Base-by-base conservation (phyloP, 2,888 invertebrate genomes). In the Parthenolecanium corni region DNA sequence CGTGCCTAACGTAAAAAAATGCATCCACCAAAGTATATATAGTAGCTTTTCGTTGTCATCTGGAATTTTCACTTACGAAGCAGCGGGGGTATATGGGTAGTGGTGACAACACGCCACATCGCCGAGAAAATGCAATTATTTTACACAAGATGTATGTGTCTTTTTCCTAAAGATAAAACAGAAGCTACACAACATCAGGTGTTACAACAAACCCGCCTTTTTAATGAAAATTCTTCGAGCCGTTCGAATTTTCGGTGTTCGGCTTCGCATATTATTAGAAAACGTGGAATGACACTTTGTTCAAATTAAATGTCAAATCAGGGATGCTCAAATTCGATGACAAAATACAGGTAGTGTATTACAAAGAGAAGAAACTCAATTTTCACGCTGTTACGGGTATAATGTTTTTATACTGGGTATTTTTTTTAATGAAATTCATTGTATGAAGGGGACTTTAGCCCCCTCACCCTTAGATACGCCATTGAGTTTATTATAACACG, bases 161-260 rank as follows among this genome's bases (percentile, higher is more conserved):
- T 47, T 25, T 51, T 47, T 61, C n/a, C n/a, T 49, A 23, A 49
- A 31, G 46, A 57, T 61, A 51, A 61, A 61, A 61, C 61, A 51
- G 49, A 40, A 61, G 49, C 49, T 61, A 61, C 49, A 61, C 49
- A 61, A 61, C 49, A 61, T 61, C 61, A 61, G 61, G 61, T 61
- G 61, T 61, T 61, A 61, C 49, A 47, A 40, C 61, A 47, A 61
- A 61, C 61, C 61, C n/a, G n/a, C n/a, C 61, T 51, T 61, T 61
- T 47, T 49, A 61, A 61, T 61, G 61, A 61, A 61, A 61, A 61
- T 61, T 61, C 61, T 61, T 61, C 49, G 49, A 61, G 49, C 61
- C 18, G 61, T 51, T 38, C 25, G 49, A 61, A 61, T 61, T 49
- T 49, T 40, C 31, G 31, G 31, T 61, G 51, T 51, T 23, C 24